These are phyloP conservation scores for Cyclophora albipunctata DNA, from an alignment of 2,888 invertebrate species.

Conservation along the genomic window DNA sequence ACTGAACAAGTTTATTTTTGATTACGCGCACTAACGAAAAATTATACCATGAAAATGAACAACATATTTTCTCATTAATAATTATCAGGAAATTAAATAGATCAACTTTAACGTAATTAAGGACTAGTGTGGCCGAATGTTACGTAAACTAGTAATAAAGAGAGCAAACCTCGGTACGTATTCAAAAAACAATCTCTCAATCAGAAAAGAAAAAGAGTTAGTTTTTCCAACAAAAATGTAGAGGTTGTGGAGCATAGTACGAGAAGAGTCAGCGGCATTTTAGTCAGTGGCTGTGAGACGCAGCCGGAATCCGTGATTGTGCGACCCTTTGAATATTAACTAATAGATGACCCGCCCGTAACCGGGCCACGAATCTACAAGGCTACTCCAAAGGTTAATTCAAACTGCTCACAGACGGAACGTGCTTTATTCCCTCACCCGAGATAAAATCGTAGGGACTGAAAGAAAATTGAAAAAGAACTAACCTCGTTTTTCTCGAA, in stretches of 20 bases:
- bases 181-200: too few species aligned
- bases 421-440: conserved; percentile 36
- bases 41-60: too few species aligned
- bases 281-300: conserved; percentile 44
- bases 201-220: conserved; percentile 24
- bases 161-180: too few species aligned
- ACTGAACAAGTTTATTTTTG: too few species aligned
- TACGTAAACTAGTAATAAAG: too few species aligned
- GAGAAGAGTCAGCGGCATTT: conserved; percentile 4
- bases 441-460: conserved; percentile 27
- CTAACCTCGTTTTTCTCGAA: conserved; percentile 16
- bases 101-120: too few species aligned
- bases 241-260: conserved; percentile 27
- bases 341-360: conserved; percentile 62
- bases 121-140: too few species aligned
- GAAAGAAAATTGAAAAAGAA: conserved; percentile 30
- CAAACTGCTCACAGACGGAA: conserved; percentile 41
- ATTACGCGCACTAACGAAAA: too few species aligned
- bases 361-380: conserved; percentile 53
- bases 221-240: conserved; percentile 43
- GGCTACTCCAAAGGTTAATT: conserved; percentile 55
- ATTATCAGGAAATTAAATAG: too few species aligned
- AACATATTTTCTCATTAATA: too few species aligned
- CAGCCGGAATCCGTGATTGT: conserved; percentile 62
- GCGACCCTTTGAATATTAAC: conserved; percentile 71